Conservation (phyloP, 2,888 invertebrate genomes). For the Caenorhabditis japonica region DNA sequence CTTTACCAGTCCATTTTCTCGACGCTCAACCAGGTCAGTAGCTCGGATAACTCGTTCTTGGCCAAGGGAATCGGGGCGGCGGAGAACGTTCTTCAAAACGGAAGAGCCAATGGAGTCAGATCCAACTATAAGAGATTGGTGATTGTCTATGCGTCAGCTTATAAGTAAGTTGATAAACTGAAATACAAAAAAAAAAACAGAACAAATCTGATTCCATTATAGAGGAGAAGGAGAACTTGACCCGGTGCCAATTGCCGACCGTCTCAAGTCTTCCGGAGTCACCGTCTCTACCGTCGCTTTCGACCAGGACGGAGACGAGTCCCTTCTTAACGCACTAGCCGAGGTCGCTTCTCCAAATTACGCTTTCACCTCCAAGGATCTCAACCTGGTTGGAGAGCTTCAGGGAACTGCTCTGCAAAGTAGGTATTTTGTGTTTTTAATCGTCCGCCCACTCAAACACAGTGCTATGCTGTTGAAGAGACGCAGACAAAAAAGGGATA, state of each 20-base stretch:
- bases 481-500: too few species aligned
- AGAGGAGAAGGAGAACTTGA: slow-evolving; percentile 24
- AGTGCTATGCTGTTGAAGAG: too few species aligned
- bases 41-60: slow-evolving; percentile 26
- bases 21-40: slow-evolving; percentile 8
- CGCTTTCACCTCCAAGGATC: slow-evolving; percentile 36
- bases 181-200: too few species aligned
- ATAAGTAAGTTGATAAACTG: too few species aligned
- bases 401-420: slow-evolving; percentile 44
- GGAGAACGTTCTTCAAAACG: slow-evolving; percentile 14
- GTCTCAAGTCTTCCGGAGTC: slow-evolving; percentile 47
- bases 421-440: too few species aligned
- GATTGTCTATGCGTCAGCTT: slow-evolving; percentile 32
- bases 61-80: slow-evolving; percentile 39
- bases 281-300: slow-evolving; percentile 46
- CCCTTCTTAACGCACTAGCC: slow-evolving; percentile 16
- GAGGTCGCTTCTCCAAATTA: slow-evolving; percentile 42
- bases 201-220: too few species aligned
- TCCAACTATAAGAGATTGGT: slow-evolving; percentile 38
- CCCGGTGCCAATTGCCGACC: slow-evolving; percentile 32
- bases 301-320: slow-evolving; percentile 43
- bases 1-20: slow-evolving; percentile 20
- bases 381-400: slow-evolving; percentile 42
- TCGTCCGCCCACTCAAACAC: too few species aligned
- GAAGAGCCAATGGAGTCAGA: slow-evolving; percentile 10